A percentile compares a stretch with the other conserved stretches of the same genome.
phyloP scores from a whole-genome alignment of 2,113 vertebrate genomes.

The Chamaetylas fuelleborni region DNA sequence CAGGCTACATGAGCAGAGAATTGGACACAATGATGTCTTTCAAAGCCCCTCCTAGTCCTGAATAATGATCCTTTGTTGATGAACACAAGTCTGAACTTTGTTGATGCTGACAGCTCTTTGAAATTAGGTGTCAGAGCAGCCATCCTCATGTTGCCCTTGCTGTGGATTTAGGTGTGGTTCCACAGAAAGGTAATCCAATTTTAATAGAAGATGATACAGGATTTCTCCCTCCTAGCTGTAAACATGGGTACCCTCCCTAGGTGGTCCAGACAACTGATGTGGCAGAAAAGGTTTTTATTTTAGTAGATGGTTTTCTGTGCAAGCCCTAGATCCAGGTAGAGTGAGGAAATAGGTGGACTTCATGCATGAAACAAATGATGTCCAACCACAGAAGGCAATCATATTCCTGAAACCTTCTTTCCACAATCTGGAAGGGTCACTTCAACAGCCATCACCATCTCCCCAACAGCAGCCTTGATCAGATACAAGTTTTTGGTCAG shows the following conservation, averaged over 20 bases:
- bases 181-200: background rate
- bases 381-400: background rate
- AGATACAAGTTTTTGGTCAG: background rate
- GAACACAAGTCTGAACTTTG: background rate
- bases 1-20: background rate
- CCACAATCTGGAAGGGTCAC: background rate
- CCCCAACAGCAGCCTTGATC: background rate
- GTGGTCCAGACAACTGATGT: background rate
- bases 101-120: background rate
- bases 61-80: background rate
- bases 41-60: background rate
- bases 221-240: background rate
- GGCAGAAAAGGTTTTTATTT: background rate
- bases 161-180: background rate
- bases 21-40: background rate
- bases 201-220: background rate
- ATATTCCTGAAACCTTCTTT: background rate
- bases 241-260: rapidly evolving
- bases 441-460: background rate
- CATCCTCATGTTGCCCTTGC: background rate
- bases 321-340: background rate
- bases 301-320: background rate
- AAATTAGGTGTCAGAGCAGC: background rate
- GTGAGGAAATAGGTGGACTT: background rate
- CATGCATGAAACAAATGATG: background rate